Evolutionary conservation across 1,140 invertebrate species (phyloP), one percentile per base, ranked within the genome.

Genomic region (Scaptodrosophila lebanonensis): DNA sequence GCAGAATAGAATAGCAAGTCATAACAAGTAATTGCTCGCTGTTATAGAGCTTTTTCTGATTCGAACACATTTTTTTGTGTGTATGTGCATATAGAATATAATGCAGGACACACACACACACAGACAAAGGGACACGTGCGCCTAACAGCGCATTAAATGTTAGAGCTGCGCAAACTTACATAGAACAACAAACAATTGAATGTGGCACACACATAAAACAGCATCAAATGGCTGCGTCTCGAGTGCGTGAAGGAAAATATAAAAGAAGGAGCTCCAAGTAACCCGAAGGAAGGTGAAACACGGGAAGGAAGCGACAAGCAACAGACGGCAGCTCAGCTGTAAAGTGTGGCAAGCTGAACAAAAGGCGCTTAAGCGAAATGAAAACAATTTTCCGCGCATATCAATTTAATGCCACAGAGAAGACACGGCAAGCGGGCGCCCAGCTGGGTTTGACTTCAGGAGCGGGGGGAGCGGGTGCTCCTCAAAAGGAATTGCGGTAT

Each of bases 351-450:
- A 47, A 32, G 8, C 32, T 39, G 32, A 70, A 43, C 45, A 73
- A 59, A 68, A 56, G 35, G 38, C 15, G 45, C 56, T 61, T 38
- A 50, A 57, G 43, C 44, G 42, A 72, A 67, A 50, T 48, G 53
- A 33, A 58, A 56, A 63, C 40, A 30, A 62, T 71, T 61, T 71
- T 45, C 35, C 49, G 50, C 57, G 53, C 45, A 67, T 67, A 77
- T 67, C 72, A 72, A 72, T 67, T 79, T 59, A 51, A 63, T 50
- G 32, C 47, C 49, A n/a, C 33, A 50, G 45, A 44, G 30, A 44
- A 25, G 48, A 29, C 16, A 6, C 29, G 32, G 9, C n/a, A n/a
- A 32, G 44, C 40, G 29, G 36, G 32, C 25, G 42, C 39, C 33
- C 22, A 45, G 45, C 36, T 49, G 29, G 12, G 18, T 42, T 44